These are phyloP conservation scores for Lepidothrix coronata DNA, from an alignment of 2,113 vertebrate species.

Conservation along the genomic window DNA sequence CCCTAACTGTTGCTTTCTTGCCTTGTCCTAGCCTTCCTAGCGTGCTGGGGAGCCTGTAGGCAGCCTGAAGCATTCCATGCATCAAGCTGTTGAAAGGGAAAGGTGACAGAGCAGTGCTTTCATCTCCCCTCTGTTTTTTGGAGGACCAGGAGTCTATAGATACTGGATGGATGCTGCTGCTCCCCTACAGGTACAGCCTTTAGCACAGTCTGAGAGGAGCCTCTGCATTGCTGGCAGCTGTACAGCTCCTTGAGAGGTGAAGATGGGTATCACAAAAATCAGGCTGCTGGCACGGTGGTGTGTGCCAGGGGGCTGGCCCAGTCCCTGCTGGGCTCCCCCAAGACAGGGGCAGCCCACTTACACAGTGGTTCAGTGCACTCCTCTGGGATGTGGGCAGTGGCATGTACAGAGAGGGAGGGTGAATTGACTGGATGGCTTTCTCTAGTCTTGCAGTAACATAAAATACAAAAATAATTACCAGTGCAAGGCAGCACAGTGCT, in stretches of 20 bases:
- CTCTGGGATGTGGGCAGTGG: background rate
- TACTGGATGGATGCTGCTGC: background rate
- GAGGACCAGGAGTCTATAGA: background rate
- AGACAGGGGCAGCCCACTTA: background rate
- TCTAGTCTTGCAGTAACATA: background rate
- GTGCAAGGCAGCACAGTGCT: background rate
- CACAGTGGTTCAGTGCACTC: accelerated
- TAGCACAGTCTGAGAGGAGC: background rate
- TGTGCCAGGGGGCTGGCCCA: background rate
- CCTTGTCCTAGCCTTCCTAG: background rate
- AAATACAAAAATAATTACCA: background rate
- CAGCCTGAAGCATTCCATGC: background rate
- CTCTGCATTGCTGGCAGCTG: background rate
- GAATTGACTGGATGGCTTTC: background rate
- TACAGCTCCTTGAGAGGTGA: background rate
- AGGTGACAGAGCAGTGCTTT: background rate
- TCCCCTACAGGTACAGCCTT: background rate
- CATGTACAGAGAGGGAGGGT: background rate
- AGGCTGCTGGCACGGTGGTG: accelerated
- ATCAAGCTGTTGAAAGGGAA: background rate
- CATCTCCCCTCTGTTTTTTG: background rate
- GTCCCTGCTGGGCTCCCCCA: background rate
- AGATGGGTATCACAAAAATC: background rate
- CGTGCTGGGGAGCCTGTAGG: background rate
- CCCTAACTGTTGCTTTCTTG: background rate